These are phyloP conservation scores for Clostera curtula DNA, from an alignment of 2,888 invertebrate species.

Conservation along the genomic window DNA sequence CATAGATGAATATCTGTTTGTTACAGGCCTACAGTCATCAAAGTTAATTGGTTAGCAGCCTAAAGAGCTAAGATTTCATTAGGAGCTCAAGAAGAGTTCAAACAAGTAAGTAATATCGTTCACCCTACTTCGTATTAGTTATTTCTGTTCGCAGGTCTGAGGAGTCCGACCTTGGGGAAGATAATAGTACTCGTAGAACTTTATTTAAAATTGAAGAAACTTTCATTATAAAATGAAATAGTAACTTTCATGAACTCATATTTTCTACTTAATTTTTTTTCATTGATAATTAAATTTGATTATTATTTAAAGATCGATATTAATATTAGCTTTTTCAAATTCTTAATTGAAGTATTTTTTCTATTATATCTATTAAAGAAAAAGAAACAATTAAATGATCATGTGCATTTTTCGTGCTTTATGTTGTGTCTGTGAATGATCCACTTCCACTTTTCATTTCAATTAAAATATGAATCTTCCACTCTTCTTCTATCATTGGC, in stretches of 20 bases:
- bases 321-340: too few species aligned
- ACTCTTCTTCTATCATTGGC: too few species aligned
- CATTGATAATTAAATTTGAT: constrained; percentile 1
- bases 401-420: constrained; percentile 1
- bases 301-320: not conserved
- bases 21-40: constrained; percentile 63
- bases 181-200: not conserved
- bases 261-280: constrained; percentile 3
- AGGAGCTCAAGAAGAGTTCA: constrained; percentile 70
- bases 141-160: constrained; percentile 48
- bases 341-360: too few species aligned
- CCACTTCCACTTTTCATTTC: not conserved
- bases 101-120: constrained; percentile 62
- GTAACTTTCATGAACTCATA: too few species aligned
- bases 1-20: constrained; percentile 29
- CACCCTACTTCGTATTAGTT: constrained; percentile 19
- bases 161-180: constrained; percentile 12
- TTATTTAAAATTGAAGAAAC: too few species aligned
- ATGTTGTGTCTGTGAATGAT: not conserved
- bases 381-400: not conserved
- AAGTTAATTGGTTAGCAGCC: constrained; percentile 55
- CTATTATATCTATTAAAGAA: not conserved
- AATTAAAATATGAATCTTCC: too few species aligned
- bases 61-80: constrained; percentile 68
- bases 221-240: too few species aligned